Evolutionary conservation across 2,113 vertebrate species (phyloP).

Genomic region (Mobula hypostoma): DNA sequence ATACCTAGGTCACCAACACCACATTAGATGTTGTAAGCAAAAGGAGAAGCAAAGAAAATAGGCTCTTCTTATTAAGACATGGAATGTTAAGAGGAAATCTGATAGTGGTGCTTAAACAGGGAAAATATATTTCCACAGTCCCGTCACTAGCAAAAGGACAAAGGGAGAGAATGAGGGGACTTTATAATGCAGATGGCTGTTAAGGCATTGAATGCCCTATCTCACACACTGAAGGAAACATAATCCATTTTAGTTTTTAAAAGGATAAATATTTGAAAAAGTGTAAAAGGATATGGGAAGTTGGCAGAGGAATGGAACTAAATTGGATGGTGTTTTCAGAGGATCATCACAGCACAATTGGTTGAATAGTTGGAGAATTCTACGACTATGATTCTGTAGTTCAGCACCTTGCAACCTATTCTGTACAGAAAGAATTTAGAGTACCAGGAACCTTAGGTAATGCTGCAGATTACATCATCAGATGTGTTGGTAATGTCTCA

Average conservation of each 20-base stretch:
- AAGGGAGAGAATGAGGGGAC: neutral
- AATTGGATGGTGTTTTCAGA: neutral
- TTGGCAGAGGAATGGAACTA: neutral
- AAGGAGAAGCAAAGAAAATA: neutral
- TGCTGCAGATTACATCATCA: neutral
- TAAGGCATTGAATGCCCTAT: neutral
- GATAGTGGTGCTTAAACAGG: neutral
- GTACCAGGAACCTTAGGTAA: no score
- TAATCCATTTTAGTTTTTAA: conserved; percentile 9
- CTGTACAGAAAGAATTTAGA: neutral
- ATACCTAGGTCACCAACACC: neutral
- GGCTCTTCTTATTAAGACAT: neutral
- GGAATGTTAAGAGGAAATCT: neutral
- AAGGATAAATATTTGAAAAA: conserved; percentile 15
- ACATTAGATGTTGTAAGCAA: neutral
- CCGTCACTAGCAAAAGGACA: neutral
- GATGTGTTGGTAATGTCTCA: neutral
- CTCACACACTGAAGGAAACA: neutral
- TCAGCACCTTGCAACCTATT: neutral
- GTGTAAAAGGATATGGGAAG: neutral
- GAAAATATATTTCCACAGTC: neutral
- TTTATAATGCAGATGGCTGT: neutral
- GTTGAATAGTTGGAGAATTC: neutral
- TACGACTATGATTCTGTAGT: neutral
- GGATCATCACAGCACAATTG: neutral